These are phyloP conservation scores for Neoaliturus tenellus DNA, from an alignment of 2,888 invertebrate species.

Conservation along the genomic window DNA sequence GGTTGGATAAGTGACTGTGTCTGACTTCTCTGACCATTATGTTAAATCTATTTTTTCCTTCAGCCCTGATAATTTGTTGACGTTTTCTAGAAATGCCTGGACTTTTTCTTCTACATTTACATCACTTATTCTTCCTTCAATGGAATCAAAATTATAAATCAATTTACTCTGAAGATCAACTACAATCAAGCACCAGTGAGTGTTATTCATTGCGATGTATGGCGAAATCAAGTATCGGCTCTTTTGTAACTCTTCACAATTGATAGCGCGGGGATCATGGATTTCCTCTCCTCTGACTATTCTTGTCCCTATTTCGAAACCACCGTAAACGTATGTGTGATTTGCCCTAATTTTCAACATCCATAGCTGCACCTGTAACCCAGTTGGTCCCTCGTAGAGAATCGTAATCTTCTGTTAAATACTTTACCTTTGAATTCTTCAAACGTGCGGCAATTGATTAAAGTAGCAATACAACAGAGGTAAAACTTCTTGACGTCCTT, in stretches of 20 bases:
- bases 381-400: not conserved
- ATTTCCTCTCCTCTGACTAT: not conserved
- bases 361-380: not conserved
- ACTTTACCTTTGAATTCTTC: not conserved
- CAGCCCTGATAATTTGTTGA: no score
- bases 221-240: not conserved
- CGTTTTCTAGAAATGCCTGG: no score
- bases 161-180: no score
- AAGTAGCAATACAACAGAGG: not conserved
- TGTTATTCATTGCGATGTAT: not conserved
- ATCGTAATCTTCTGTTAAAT: not conserved
- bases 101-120: no score
- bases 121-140: no score
- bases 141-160: no score
- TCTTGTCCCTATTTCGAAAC: not conserved
- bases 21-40: no score
- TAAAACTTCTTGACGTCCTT: not conserved
- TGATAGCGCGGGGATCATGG: not conserved
- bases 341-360: not conserved
- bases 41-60: no score
- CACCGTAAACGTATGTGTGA: not conserved
- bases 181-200: no score
- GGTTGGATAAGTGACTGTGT: no score
- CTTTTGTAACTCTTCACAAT: not conserved
- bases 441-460: not conserved